Evolutionary conservation across 2,113 vertebrate genomes (phyloP).

Genomic region (Phalacrocorax carbo): DNA sequence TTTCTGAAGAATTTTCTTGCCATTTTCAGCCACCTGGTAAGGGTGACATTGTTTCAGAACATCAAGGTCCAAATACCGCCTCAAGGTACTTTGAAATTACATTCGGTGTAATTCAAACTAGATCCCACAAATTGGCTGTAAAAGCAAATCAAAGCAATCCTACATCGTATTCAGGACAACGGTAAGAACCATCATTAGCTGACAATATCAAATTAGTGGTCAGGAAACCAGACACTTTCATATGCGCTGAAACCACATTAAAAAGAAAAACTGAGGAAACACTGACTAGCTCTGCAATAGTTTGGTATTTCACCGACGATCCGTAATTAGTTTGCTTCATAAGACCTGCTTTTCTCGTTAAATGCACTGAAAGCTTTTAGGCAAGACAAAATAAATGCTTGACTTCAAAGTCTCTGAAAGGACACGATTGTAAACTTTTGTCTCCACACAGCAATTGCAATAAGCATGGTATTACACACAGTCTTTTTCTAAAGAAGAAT

Average conservation of each 20-base stretch:
- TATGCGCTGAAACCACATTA: not conserved
- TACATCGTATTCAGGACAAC: rapidly evolving
- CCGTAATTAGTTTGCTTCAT: not conserved
- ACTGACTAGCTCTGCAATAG: not conserved
- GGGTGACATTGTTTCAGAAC: not conserved
- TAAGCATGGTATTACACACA: not conserved
- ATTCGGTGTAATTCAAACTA: not conserved
- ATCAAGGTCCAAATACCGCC: not conserved
- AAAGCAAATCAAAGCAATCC: not conserved
- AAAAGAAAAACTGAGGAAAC: not conserved
- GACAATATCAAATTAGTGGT: not conserved
- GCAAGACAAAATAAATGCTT: not conserved
- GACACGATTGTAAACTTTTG: not conserved
- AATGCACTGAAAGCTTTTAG: not conserved
- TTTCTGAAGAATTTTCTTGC: not conserved
- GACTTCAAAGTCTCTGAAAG: not conserved
- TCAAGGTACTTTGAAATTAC: not conserved
- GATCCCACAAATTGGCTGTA: not conserved
- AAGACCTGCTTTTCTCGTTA: not conserved
- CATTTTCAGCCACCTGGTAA: not conserved
- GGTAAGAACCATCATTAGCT: not conserved
- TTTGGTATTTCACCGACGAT: not conserved
- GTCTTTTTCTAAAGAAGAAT: not conserved
- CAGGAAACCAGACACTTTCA: not conserved
- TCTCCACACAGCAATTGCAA: not conserved